A percentile compares a stretch with the other conserved stretches of the same genome.
phyloP scores from a whole-genome alignment of 2,888 invertebrate genomes.

The Cataglyphis albicans region DNA sequence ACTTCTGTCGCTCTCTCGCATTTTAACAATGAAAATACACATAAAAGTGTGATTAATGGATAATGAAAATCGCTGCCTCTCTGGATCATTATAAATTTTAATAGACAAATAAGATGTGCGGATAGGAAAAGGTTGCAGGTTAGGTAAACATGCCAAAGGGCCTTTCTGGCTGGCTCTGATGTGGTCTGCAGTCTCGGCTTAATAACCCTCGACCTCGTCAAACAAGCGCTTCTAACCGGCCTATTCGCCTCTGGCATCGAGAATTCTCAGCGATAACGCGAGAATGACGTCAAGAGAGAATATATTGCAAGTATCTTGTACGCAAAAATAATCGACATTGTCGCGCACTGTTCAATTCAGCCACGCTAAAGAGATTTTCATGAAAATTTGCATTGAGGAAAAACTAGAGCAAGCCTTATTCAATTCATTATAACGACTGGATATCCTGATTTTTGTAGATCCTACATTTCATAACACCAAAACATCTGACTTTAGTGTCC shows the following conservation, averaged over 20 bases:
- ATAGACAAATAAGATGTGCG: constrained; percentile 61
- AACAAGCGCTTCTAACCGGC: constrained; percentile 83
- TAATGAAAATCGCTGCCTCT: neutral
- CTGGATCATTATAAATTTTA: constrained; percentile 63
- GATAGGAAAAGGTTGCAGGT: constrained; percentile 65
- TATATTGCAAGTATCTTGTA: neutral
- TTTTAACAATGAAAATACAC: neutral
- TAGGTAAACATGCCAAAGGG: constrained; percentile 81
- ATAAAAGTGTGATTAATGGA: neutral
- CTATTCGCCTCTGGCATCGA: constrained; percentile 73
- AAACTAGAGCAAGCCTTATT: neutral
- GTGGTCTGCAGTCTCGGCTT: constrained; percentile 85
- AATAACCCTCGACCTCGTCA: constrained; percentile 85
- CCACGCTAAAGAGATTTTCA: neutral
- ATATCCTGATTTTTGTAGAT: neutral
- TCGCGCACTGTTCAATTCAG: neutral
- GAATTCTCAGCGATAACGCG: constrained; percentile 63
- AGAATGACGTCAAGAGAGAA: constrained; percentile 36
- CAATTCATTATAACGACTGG: neutral
- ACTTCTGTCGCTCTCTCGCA: neutral
- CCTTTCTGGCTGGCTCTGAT: constrained; percentile 82
- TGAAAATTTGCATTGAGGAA: neutral
- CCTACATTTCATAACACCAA: neutral
- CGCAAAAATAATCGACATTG: neutral
- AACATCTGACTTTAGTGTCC: neutral